phyloP scores from a whole-genome alignment of 2,888 invertebrate genomes.

The Pristionchus fissidentatus region DNA sequence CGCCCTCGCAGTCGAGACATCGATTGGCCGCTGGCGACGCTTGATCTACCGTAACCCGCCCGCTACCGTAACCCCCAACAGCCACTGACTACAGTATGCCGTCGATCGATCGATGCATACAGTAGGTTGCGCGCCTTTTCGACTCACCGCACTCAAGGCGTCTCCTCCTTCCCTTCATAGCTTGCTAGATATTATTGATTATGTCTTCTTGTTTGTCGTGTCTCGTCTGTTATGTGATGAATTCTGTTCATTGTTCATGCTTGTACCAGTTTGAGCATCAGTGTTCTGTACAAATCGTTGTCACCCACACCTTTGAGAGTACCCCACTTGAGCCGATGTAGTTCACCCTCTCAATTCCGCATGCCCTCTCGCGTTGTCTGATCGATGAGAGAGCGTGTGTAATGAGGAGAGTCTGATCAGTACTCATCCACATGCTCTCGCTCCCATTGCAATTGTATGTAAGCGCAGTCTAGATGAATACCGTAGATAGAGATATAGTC shows the following conservation, averaged over 20 bases:
- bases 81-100: background rate
- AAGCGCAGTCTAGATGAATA: background rate
- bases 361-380: background rate
- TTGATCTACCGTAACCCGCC: background rate
- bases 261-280: constrained; percentile 16
- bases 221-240: background rate
- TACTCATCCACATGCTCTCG: background rate
- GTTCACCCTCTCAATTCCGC: background rate
- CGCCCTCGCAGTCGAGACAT: background rate
- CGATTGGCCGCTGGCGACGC: constrained; percentile 11
- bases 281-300: background rate
- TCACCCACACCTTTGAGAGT: background rate
- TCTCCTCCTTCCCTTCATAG: background rate
- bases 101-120: too few relatives aligned
- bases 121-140: too few relatives aligned
- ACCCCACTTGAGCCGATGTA: too few relatives aligned
- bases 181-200: background rate
- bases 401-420: too few relatives aligned
- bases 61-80: background rate
- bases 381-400: background rate
- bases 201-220: background rate
- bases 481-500: constrained; percentile 17
- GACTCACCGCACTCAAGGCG: too few relatives aligned
- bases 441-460: constrained; percentile 27
- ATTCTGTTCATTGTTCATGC: background rate